Conservation (phyloP, 2,113 vertebrate genomes). For the Anhinga anhinga region DNA sequence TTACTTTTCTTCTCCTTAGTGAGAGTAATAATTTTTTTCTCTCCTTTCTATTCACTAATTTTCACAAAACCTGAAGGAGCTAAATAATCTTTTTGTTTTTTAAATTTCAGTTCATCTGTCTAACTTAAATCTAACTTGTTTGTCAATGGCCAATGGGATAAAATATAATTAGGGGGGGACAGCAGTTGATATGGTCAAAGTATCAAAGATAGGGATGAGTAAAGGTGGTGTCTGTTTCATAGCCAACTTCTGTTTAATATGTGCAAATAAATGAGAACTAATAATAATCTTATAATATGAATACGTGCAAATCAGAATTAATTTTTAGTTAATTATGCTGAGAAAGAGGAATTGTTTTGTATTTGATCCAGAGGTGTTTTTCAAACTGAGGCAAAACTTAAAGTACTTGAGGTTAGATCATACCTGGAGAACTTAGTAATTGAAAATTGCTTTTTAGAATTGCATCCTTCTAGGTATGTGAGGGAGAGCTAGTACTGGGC, state of each 20-base stretch:
- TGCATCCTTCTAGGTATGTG: not conserved
- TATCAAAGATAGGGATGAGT: not conserved
- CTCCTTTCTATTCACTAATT: not conserved
- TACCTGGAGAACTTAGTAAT: not conserved
- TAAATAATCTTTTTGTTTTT: not conserved
- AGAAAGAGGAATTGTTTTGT: not conserved
- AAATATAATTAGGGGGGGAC: not conserved
- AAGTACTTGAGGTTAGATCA: not conserved
- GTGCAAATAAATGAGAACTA: not conserved
- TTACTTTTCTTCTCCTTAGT: not conserved
- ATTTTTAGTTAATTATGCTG: not conserved
- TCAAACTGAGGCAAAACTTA: not conserved
- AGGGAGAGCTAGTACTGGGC: not conserved
- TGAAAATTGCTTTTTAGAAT: not conserved
- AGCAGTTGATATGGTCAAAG: not conserved
- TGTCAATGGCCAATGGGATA: not conserved
- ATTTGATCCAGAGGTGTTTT: not conserved
- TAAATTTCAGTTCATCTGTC: not conserved
- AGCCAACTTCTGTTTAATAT: not conserved
- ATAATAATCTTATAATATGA: not conserved
- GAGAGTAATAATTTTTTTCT: not conserved
- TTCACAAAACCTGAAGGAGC: not conserved
- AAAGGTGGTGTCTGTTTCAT: not conserved
- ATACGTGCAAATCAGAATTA: not conserved
- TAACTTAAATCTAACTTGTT: not conserved